Evolutionary conservation across 2,888 invertebrate species (phyloP).

Genomic region (Dolichopus griseipennis): DNA sequence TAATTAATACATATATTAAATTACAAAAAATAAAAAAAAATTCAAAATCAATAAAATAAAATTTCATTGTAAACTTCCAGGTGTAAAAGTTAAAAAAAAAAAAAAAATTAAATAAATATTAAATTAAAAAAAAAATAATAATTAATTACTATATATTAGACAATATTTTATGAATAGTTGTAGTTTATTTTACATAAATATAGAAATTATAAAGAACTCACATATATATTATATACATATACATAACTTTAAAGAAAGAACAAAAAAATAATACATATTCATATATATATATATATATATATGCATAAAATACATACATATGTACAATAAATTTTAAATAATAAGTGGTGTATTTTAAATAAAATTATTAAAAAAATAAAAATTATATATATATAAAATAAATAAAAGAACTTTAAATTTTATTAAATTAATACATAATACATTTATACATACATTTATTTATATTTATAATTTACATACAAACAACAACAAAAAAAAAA

Average conservation of each 20-base stretch:
- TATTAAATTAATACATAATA: too few relatives aligned
- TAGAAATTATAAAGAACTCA: constrained; percentile 16
- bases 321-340: constrained; percentile 17
- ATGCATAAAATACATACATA: constrained; percentile 14
- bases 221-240: too few relatives aligned
- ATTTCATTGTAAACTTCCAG: constrained; percentile 4
- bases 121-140: constrained; percentile 26
- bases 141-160: constrained; percentile 23
- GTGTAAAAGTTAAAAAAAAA: background rate
- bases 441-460: too few relatives aligned
- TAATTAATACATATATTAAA: too few relatives aligned
- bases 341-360: background rate
- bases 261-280: constrained; percentile 17
- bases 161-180: constrained; percentile 11
- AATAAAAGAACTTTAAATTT: background rate
- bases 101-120: too few relatives aligned
- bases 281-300: constrained; percentile 18
- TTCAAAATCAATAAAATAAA: background rate
- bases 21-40: too few relatives aligned
- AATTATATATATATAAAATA: constrained; percentile 19
- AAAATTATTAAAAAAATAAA: constrained; percentile 16
- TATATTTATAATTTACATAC: too few relatives aligned
- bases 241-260: constrained; percentile 27
- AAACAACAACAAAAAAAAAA: too few relatives aligned
- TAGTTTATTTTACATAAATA: constrained; percentile 10